Conservation (phyloP, 1,140 invertebrate species). For the Drosophila truncata region DNA sequence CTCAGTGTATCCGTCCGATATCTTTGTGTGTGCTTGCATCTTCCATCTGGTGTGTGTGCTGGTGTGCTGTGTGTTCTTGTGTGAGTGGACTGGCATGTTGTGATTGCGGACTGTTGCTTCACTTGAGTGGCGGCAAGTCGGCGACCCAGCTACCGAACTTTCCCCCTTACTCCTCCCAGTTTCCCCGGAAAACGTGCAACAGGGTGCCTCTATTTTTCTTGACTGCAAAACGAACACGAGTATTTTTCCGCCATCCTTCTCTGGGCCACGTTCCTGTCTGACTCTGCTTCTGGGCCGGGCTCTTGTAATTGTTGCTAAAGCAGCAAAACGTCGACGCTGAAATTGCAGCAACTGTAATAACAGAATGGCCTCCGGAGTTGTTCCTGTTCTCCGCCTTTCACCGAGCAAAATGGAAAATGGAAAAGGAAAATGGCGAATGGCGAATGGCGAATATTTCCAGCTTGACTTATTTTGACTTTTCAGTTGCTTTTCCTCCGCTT, state of each 20-base stretch:
- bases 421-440: slow-evolving; percentile 9
- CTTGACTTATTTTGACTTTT: slow-evolving; percentile 79
- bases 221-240: slow-evolving; percentile 3
- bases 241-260: slow-evolving; percentile 37
- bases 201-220: slow-evolving; percentile 59
- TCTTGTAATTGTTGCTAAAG: slow-evolving; percentile 76
- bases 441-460: slow-evolving; percentile 52
- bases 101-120: slow-evolving; percentile 76
- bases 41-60: not conserved
- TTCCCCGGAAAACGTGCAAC: slow-evolving; percentile 37
- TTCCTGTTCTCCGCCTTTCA: slow-evolving; percentile 46
- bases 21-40: slow-evolving; percentile 5
- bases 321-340: slow-evolving; percentile 64
- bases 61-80: slow-evolving; percentile 6
- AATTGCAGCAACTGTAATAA: slow-evolving; percentile 82
- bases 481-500: slow-evolving; percentile 2
- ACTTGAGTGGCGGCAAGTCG: slow-evolving; percentile 68
- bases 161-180: not conserved
- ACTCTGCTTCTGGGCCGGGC: slow-evolving; percentile 19
- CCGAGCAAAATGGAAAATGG: slow-evolving; percentile 5
- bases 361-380: slow-evolving; percentile 76
- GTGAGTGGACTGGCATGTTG: slow-evolving; percentile 53
- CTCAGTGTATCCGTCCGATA: not conserved
- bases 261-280: slow-evolving; percentile 27
- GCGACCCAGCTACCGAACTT: slow-evolving; percentile 43